Base-by-base conservation (phyloP, 1,140 invertebrate genomes). In the Cyclargus thomasi region DNA sequence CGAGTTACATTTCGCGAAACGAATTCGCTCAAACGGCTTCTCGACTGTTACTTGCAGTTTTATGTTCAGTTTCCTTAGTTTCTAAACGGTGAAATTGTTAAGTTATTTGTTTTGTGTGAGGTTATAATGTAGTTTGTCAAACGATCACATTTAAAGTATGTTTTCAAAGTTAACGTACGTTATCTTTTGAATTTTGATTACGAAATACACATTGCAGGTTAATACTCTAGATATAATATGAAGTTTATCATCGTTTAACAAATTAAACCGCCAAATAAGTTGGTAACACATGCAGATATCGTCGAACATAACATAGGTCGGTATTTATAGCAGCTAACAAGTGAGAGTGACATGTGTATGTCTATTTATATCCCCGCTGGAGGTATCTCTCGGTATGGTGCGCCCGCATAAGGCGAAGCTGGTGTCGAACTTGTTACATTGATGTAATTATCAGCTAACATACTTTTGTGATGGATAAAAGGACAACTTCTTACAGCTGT, bases 301-400 rank as follows among this genome's bases (percentile, higher is more conserved):
- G 14, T 47, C 11, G 1, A 47, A 11, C 39, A 47, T 29, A n/a
- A n/a, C n/a, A n/a, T n/a, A n/a, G 29, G 29, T 29, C 39, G 39
- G 39, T 47, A 47, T 47, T 47, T 47, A 47, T 47, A 47, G 29
- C 29, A 29, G 8, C 1, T 29, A 29, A 29, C 29, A 29, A 47
- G 39, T 47, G 39, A 16, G 39, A 47, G 39, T 47, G 39, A 47
- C 39, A 47, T 47, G 39, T 47, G 39, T 47, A 1, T 16, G 8
- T 47, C 39, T 47, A 47, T 47, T 47, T 47, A 47, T 47, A 47
- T 47, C 39, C 39, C 39, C 39, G 39, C 39, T 47, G 39, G 39
- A 14, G 39, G 39, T 47, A 47, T 47, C 39, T 47, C 39, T 11
- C 39, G 39, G 39, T 47, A 47, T 47, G 39, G 39, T 11, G 39